Base-by-base conservation (phyloP, 2,113 vertebrate genomes). In the Loxodonta africana region DNA sequence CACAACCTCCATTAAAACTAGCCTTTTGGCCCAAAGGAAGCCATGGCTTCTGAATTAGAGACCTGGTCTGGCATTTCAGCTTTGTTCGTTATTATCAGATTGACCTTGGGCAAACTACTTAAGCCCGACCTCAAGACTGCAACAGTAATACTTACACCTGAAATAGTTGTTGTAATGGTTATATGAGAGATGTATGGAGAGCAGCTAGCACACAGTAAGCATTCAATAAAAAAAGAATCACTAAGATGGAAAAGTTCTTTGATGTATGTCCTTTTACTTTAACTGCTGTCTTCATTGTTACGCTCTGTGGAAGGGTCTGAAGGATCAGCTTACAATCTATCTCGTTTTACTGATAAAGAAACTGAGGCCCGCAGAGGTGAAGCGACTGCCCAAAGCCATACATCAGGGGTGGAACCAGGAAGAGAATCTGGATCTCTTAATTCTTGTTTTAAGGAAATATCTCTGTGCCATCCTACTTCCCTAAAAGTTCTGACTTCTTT, bases 401-500 rank as follows among this genome's bases (percentile, higher is more conserved):
- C 11, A 30, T 37, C 11, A 20, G 14, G 53, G 74, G 51, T 63
- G 33, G 5, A 33, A 48, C 71, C 14, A 25, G 41, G 30, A 74
- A 17, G 18, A 73, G 1, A 30, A 94, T 46, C 33, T 57, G n/a
- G 46, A 37, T 92, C 8, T 92, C 63, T 87, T 77, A 46, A 76
- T 53, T 87, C 65, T n/a, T 94, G 88, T 83, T 44, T 18, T 84
- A 44, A 90, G 78, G 41, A 95, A 63, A 85, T 82, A 85, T 60
- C 60, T 88, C 67, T 65, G 76, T 81, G 46, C 28, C n/a, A 28
- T 9, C 23, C 21, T 78, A 65, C 7, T 14, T 80, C 82, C 93
- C 41, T 86, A 48, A 37, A 67, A 88, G 46, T 73, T 92, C 44
- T 44, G 25, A 91, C 63, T 71, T 95, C n/a, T 96, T 69, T 86